Evolutionary conservation across 2,888 invertebrate genomes (phyloP), one percentile per base, ranked within the genome.

Genomic region (Pteria penguin): DNA sequence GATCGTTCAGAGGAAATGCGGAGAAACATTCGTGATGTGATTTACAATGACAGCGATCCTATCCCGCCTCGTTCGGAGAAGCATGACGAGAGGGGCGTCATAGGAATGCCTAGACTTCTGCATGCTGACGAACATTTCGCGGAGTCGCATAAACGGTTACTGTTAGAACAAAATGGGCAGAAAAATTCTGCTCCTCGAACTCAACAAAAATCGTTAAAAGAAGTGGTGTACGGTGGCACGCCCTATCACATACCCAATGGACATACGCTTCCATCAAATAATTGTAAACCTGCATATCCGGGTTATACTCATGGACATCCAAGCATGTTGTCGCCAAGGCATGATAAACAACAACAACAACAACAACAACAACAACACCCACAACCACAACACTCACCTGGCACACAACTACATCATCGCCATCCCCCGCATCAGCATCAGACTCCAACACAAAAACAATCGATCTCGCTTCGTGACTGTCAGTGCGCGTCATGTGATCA

Each of bases 381-480:
- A n/a, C n/a, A n/a, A n/a, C n/a, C n/a, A n/a, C n/a, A n/a, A n/a
- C n/a, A n/a, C n/a, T n/a, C n/a, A n/a, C n/a, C n/a, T n/a, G n/a
- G n/a, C n/a, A n/a, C n/a, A n/a, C n/a, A n/a, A n/a, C n/a, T n/a
- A n/a, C n/a, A n/a, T n/a, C n/a, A n/a, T n/a, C n/a, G n/a, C n/a
- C n/a, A 55, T 18, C 55, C n/a, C n/a, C n/a, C n/a, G n/a, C n/a
- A n/a, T n/a, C n/a, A n/a, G n/a, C n/a, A n/a, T n/a, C 57, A 57
- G 11, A 18, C 57, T 22, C 8, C n/a, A 22, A 57, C 5, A 1
- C 22, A 52, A 18, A 33, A 33, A n/a, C 65, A 65, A 26, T n/a
- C 36, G 36, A 69, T 69, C 24, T 69, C 69, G 36, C 18, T 69
- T 4, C 57, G 69, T 0, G 69, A 69, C 36, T 69, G 69, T 32